Evolutionary conservation across 2,797 vertebrate species (phyloP).

Genomic region (Discoglossus pictus): DNA sequence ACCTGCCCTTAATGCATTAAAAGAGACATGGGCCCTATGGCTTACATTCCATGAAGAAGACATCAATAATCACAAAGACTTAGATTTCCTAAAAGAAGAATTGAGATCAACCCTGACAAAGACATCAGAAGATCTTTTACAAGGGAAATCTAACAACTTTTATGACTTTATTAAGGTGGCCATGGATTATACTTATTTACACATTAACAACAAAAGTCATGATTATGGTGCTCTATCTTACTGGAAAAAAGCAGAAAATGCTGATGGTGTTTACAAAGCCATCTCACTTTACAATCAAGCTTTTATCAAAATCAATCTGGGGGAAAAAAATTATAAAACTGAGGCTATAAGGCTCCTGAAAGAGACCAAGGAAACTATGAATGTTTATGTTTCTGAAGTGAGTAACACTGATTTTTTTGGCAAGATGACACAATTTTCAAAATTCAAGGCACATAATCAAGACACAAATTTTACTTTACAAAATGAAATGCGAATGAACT

Average conservation of each 20-base stretch:
- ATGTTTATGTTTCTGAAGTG: slow-evolving; percentile 41
- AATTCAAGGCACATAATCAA: slow-evolving; percentile 37
- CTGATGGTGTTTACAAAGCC: slow-evolving; percentile 47
- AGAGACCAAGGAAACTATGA: slow-evolving; percentile 17
- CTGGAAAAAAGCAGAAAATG: slow-evolving; percentile 37
- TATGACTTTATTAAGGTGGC: slow-evolving; percentile 53
- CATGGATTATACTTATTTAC: slow-evolving; percentile 46
- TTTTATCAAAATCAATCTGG: slow-evolving; percentile 50
- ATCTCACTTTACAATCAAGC: slow-evolving; percentile 55
- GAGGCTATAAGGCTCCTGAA: slow-evolving; percentile 34
- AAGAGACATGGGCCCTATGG: slow-evolving; percentile 57
- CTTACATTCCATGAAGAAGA: slow-evolving; percentile 49
- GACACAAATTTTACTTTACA: slow-evolving; percentile 48
- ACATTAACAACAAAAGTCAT: slow-evolving; percentile 25
- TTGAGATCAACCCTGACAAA: slow-evolving; percentile 10
- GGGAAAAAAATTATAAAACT: slow-evolving; percentile 29
- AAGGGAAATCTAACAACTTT: slow-evolving; percentile 37
- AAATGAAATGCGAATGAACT: slow-evolving; percentile 46
- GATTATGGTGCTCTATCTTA: slow-evolving; percentile 45
- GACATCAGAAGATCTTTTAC: slow-evolving; percentile 12
- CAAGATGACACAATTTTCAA: slow-evolving; percentile 30
- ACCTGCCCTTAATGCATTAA: slow-evolving; percentile 50
- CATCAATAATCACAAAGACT: slow-evolving; percentile 32
- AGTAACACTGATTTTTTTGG: slow-evolving; percentile 47
- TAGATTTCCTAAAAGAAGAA: slow-evolving; percentile 24